Conservation (phyloP, 2,797 vertebrate species). For the Tamandua tetradactyla region DNA sequence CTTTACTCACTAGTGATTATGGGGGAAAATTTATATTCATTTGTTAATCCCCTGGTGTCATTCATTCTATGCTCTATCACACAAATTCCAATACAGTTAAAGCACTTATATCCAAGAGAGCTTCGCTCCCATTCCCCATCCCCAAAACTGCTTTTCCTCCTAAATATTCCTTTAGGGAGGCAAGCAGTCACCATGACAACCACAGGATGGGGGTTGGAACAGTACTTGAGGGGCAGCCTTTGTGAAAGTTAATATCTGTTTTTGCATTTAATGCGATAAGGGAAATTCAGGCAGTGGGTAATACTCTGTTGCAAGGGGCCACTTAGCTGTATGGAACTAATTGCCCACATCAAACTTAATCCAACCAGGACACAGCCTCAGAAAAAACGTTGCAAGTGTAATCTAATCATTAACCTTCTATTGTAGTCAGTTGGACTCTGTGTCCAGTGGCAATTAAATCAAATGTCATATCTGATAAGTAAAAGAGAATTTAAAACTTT, state of each 20-base stretch:
- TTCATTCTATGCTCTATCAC: slow-evolving; percentile 10
- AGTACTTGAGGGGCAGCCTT: slow-evolving; percentile 20
- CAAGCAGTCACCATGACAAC: slow-evolving; percentile 49
- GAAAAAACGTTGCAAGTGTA: background rate
- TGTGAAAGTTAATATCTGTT: slow-evolving; percentile 51
- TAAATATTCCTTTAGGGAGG: slow-evolving; percentile 64
- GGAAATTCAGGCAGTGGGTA: slow-evolving; percentile 42
- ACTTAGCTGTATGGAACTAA: slow-evolving; percentile 62
- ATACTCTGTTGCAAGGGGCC: slow-evolving; percentile 29
- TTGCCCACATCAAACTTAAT: slow-evolving; percentile 43
- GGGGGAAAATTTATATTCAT: slow-evolving; percentile 34
- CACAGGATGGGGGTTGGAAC: slow-evolving; percentile 8
- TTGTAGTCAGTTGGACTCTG: background rate
- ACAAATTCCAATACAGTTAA: slow-evolving; percentile 36
- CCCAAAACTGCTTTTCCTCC: slow-evolving; percentile 17
- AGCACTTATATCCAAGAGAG: slow-evolving; percentile 41
- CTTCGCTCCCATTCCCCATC: background rate
- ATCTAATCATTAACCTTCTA: slow-evolving; percentile 31
- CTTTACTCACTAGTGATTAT: slow-evolving; percentile 59
- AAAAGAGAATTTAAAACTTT: slow-evolving; percentile 44
- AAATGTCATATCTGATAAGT: background rate
- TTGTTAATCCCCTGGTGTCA: slow-evolving; percentile 55
- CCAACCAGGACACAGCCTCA: slow-evolving; percentile 11
- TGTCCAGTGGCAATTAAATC: background rate
- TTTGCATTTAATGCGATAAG: slow-evolving; percentile 39